These are phyloP conservation scores for Adrianichthys oophorus DNA, from an alignment of 2,797 vertebrate genomes.

Conservation along the genomic window DNA sequence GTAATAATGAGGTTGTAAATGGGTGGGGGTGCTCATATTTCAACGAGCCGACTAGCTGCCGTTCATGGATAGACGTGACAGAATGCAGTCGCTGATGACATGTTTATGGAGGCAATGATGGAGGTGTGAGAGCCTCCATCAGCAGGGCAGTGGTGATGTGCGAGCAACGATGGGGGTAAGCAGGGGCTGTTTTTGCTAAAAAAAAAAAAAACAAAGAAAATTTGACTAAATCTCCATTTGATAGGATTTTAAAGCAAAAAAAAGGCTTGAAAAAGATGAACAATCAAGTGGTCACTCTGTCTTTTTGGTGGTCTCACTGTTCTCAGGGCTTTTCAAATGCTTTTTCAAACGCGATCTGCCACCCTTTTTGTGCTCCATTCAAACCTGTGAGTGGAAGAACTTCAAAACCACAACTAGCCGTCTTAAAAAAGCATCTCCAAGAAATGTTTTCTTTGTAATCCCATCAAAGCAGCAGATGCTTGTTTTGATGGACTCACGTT, in stretches of 20 bases:
- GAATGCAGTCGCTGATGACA: too few species aligned
- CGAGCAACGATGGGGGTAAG: conserved; percentile 6
- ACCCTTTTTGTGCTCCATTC: conserved; percentile 25
- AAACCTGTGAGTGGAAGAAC: conserved; percentile 34
- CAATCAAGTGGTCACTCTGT: too few species aligned
- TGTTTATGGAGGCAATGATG: conserved; percentile 28
- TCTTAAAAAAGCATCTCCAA: conserved; percentile 32
- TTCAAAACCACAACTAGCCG: conserved; percentile 40
- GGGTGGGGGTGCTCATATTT: conserved; percentile 37
- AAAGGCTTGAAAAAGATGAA: too few species aligned
- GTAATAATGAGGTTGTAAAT: conserved; percentile 63
- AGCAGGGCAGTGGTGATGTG: too few species aligned
- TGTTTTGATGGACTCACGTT: conserved; percentile 33
- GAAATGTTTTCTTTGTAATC: conserved; percentile 32
- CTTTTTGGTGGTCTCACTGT: too few species aligned
- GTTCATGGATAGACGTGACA: conserved; percentile 33
- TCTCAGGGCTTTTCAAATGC: conserved; percentile 17
- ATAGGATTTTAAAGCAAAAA: too few species aligned
- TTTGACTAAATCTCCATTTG: too few species aligned
- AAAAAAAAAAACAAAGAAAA: too few species aligned
- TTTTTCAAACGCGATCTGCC: conserved; percentile 25
- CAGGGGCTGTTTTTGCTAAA: background rate
- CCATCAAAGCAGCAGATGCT: conserved; percentile 1
- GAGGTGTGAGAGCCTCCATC: conserved; percentile 10
- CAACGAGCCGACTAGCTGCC: conserved; percentile 21